Base-by-base conservation (phyloP, 2,888 invertebrate genomes). In the Pachliopta kotzebuea region DNA sequence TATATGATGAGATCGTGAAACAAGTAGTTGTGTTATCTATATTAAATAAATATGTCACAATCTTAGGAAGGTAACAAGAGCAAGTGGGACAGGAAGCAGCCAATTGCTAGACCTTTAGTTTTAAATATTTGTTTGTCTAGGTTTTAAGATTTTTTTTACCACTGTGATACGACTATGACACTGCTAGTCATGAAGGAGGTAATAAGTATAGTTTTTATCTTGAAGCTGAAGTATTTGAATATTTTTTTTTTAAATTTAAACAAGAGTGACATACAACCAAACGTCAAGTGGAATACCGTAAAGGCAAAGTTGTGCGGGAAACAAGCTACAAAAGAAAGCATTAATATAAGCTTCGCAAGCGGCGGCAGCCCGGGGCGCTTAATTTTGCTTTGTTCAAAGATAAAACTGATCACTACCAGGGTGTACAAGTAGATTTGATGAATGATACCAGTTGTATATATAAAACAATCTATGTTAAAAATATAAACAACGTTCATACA, bases 371-470 rank as follows among this genome's bases (percentile, higher is more conserved):
- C 62, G 60, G 61, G 69, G 69, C 67, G 67, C 69, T 74, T 78
- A 74, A 77, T 78, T 76, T 78, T 74, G 72, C 77, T 76, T 75
- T 72, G 70, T 68, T 62, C 66, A 57, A 54, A 56, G 71, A 69
- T 9, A 52, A 52, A 68, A 68, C 66, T 68, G 69, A 71, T 76
- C 71, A 77, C 71, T 65, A 68, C 60, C 61, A 63, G 54, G 66
- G 71, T n/a, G n/a, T 60, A 62, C 56, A 58, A 58, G 50, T 55
- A 61, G 60, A 61, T 63, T 56, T 56, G 56, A 49, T 54, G n/a
- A 18, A 65, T 37, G 45, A n/a, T n/a, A n/a, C n/a, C n/a, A n/a
- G 45, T 8, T 18, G n/a, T 45, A 45, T 45, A 45, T 26, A 26
- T 45, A n/a, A n/a, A 45, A n/a, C 45, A 45, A 45, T 37, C 4